phyloP scores from a whole-genome alignment of 2,797 vertebrate species.

The Sebastolobus alascanus region DNA sequence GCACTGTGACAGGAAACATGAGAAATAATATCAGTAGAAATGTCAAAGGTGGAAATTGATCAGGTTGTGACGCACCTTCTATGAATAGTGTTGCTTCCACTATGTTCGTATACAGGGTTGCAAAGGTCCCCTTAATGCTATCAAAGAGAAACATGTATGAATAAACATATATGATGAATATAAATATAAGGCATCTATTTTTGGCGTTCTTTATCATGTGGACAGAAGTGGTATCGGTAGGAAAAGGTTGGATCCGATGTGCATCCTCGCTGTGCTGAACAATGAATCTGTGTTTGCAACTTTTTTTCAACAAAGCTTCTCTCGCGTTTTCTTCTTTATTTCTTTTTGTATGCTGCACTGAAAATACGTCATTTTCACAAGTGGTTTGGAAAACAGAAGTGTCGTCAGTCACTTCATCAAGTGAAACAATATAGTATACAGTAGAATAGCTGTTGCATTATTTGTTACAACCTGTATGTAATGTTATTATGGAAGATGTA shows the following conservation, averaged over 20 bases:
- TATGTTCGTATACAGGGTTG: slow-evolving; percentile 78
- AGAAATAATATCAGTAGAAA: slow-evolving; percentile 28
- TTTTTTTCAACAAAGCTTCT: slow-evolving; percentile 77
- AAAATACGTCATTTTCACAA: slow-evolving; percentile 84
- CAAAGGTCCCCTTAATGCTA: slow-evolving; percentile 78
- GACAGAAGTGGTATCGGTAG: slow-evolving; percentile 67
- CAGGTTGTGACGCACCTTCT: slow-evolving; percentile 58
- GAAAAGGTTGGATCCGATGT: slow-evolving; percentile 57
- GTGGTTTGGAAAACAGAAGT: slow-evolving; percentile 84
- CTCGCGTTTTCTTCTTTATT: slow-evolving; percentile 59
- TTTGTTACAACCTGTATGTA: slow-evolving; percentile 94
- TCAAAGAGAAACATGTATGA: slow-evolving; percentile 72
- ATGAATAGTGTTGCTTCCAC: slow-evolving; percentile 66
- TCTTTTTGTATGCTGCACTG: slow-evolving; percentile 88
- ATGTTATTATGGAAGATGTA: slow-evolving; percentile 97
- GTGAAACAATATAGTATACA: slow-evolving; percentile 88
- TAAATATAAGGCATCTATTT: slow-evolving; percentile 71
- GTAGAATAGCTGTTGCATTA: slow-evolving; percentile 90
- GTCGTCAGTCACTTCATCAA: slow-evolving; percentile 85
- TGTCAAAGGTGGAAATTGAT: slow-evolving; percentile 47
- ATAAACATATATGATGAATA: slow-evolving; percentile 62
- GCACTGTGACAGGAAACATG: slow-evolving; percentile 65
- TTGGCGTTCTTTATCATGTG: slow-evolving; percentile 81
- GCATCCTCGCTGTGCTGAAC: slow-evolving; percentile 84
- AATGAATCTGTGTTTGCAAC: slow-evolving; percentile 78